These are phyloP conservation scores for Petrolisthes cinctipes DNA, from an alignment of 2,888 invertebrate genomes.

Conservation along the genomic window DNA sequence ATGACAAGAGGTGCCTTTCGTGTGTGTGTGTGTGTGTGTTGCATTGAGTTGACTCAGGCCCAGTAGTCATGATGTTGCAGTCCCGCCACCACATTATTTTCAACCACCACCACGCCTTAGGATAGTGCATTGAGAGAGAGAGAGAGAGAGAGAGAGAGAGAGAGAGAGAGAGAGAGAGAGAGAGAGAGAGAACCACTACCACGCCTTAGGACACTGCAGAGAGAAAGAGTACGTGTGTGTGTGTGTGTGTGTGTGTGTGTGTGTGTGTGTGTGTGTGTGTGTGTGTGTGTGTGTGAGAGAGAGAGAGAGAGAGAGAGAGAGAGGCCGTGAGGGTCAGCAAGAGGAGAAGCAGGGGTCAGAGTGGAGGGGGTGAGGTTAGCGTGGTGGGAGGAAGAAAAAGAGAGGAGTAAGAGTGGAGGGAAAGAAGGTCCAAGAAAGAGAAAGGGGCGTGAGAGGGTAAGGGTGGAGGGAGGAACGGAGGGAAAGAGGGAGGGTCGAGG, in stretches of 20 bases:
- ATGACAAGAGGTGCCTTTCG: background rate
- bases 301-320: background rate
- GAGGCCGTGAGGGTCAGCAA: background rate
- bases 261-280: background rate
- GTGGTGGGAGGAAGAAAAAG: background rate
- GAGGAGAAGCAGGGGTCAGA: background rate
- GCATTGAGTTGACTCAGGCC: background rate
- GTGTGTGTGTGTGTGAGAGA: background rate
- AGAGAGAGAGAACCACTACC: background rate
- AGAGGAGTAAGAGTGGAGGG: background rate
- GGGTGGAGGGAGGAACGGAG: background rate
- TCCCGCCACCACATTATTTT: no score
- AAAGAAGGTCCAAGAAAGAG: background rate
- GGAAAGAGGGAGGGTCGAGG: background rate
- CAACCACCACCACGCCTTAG: no score
- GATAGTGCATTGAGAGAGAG: no score
- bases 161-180: background rate
- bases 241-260: background rate
- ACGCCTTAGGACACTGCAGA: background rate
- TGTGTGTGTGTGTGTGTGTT: no score
- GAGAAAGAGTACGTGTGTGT: background rate
- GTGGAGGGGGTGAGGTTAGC: background rate
- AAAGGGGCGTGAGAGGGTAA: background rate
- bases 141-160: background rate
- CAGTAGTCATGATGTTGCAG: no score